phyloP scores from a whole-genome alignment of 2,797 vertebrate genomes.

The Sphenopsis melanotis region DNA sequence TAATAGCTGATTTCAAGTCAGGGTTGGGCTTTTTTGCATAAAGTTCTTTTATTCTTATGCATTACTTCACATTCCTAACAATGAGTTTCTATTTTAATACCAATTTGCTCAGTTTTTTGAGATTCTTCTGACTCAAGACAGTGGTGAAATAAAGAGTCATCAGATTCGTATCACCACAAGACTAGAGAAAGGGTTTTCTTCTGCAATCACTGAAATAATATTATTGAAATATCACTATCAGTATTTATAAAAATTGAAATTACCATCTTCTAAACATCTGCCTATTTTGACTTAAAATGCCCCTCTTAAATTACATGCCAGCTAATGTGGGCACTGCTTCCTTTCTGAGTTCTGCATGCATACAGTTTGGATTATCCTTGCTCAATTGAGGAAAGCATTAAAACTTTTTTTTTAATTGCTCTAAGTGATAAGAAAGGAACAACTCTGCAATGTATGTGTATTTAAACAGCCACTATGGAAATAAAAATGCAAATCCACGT shows the following conservation, averaged over 20 bases:
- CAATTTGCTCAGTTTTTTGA: not conserved
- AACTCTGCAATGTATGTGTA: not conserved
- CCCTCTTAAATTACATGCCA: not conserved
- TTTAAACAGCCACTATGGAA: not conserved
- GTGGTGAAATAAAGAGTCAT: not conserved
- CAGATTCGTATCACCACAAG: not conserved
- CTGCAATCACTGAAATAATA: not conserved
- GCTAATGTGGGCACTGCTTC: not conserved
- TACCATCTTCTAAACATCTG: not conserved
- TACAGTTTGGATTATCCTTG: not conserved
- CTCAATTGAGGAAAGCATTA: not conserved
- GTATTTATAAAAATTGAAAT: not conserved
- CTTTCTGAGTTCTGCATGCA: not conserved
- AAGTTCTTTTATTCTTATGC: not conserved
- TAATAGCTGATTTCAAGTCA: not conserved
- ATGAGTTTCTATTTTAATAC: not conserved
- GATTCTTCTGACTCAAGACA: not conserved
- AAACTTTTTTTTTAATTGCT: not conserved
- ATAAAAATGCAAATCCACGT: not conserved
- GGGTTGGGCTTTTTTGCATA: not conserved
- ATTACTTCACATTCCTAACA: not conserved
- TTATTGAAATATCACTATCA: not conserved
- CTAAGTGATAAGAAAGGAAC: not conserved
- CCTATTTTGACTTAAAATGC: not conserved
- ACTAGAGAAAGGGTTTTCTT: fast-evolving